Conservation (phyloP, 2,113 vertebrate genomes). For the Rousettus leschenaultii region DNA sequence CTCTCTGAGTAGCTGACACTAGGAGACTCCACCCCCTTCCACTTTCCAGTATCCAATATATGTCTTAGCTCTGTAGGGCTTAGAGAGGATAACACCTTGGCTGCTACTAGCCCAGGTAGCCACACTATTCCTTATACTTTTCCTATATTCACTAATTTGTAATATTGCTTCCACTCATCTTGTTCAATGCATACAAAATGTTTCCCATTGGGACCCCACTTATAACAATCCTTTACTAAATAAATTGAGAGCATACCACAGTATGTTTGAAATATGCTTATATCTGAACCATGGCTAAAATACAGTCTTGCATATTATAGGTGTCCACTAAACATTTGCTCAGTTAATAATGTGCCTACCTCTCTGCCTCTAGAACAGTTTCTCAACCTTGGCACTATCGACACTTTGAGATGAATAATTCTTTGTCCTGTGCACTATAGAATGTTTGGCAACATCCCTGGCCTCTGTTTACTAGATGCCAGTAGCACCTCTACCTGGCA, state of each 20-base stretch:
- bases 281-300: background rate
- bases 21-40: background rate
- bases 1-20: background rate
- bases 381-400: background rate
- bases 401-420: background rate
- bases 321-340: background rate
- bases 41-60: no score
- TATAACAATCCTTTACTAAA: background rate
- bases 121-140: accelerated
- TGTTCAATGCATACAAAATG: background rate
- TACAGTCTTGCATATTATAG: background rate
- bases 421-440: background rate
- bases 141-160: background rate
- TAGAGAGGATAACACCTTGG: accelerated
- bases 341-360: no score
- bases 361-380: background rate
- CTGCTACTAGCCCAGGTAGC: background rate
- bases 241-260: background rate
- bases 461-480: background rate
- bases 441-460: background rate
- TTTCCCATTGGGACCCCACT: background rate
- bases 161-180: background rate
- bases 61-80: background rate
- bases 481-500: background rate
- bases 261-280: background rate